Conservation (phyloP, 2,113 vertebrate species). For the Coturnix japonica region DNA sequence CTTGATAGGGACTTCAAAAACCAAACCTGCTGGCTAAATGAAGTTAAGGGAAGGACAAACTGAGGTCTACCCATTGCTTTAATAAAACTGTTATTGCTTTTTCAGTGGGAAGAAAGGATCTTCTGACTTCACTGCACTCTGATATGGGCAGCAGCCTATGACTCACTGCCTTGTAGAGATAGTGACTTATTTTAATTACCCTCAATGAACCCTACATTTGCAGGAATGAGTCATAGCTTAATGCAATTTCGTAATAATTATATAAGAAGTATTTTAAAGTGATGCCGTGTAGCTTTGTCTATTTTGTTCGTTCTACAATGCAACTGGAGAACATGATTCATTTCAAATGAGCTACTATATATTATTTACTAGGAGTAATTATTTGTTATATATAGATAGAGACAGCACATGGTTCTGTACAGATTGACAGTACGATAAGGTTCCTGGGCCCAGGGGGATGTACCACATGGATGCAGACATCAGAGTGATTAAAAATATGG, state of each 20-base stretch:
- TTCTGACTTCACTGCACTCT: conserved; percentile 25
- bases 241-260: conserved; percentile 71
- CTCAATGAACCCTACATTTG: conserved; percentile 63
- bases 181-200: conserved; percentile 72
- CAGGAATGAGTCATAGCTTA: conserved; percentile 72
- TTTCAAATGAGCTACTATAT: conserved; percentile 33
- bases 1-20: neutral
- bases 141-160: conserved; percentile 22
- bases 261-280: conserved; percentile 55
- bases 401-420: neutral
- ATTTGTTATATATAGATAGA: conserved; percentile 45
- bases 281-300: conserved; percentile 50
- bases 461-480: neutral
- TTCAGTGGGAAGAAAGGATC: neutral
- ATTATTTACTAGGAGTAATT: conserved; percentile 65
- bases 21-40: neutral
- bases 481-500: conserved; percentile 24
- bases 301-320: conserved; percentile 24
- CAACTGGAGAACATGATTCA: conserved; percentile 40
- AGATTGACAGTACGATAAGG: neutral
- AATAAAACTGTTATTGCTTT: conserved; percentile 15
- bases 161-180: conserved; percentile 68
- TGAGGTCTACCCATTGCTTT: neutral
- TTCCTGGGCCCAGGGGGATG: neutral
- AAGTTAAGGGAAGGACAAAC: neutral